A percentile compares a stretch with the other conserved stretches of the same genome.
These are phyloP conservation scores for Lota lota DNA, from an alignment of 2,113 vertebrate species.

Conservation along the genomic window DNA sequence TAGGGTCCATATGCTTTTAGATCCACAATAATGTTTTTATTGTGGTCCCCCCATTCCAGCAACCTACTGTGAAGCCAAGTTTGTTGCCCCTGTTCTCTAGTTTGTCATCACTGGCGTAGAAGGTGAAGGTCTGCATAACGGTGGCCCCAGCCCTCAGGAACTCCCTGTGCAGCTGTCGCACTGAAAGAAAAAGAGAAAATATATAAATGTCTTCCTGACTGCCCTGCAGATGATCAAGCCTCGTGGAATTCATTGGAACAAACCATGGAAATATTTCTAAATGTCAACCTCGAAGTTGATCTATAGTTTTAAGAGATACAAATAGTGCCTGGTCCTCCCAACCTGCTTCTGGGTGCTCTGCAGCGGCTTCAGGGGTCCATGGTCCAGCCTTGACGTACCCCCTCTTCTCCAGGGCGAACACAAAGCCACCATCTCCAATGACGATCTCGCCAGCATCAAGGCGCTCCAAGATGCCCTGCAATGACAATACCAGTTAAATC, in stretches of 20 bases:
- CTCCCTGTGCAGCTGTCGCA: constrained; percentile 94
- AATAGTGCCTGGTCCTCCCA: constrained; percentile 25
- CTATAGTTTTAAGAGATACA: not conserved
- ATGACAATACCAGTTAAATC: not conserved
- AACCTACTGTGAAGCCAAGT: constrained; percentile 83
- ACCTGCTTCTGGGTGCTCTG: constrained; percentile 94
- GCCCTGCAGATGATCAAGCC: not conserved
- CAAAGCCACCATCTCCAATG: constrained; percentile 95
- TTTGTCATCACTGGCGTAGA: constrained; percentile 98
- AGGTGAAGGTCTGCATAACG: constrained; percentile 97
- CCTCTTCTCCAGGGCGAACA: constrained; percentile 94
- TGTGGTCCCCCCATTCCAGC: not conserved
- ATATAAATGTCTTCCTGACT: not conserved
- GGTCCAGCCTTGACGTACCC: constrained; percentile 97
- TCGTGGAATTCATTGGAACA: not conserved
- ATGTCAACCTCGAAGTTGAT: not conserved
- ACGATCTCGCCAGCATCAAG: constrained; percentile 87
- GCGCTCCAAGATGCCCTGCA: constrained; percentile 79
- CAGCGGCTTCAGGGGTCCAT: constrained; percentile 92
- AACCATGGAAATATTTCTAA: no score
- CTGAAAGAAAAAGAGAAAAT: constrained; percentile 57
- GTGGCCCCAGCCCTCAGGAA: constrained; percentile 91
- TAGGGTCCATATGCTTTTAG: no score
- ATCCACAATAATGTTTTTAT: no score
- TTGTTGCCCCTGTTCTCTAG: constrained; percentile 95